phyloP scores from a whole-genome alignment of 2,113 vertebrate species.

The Falcunculus frontatus region DNA sequence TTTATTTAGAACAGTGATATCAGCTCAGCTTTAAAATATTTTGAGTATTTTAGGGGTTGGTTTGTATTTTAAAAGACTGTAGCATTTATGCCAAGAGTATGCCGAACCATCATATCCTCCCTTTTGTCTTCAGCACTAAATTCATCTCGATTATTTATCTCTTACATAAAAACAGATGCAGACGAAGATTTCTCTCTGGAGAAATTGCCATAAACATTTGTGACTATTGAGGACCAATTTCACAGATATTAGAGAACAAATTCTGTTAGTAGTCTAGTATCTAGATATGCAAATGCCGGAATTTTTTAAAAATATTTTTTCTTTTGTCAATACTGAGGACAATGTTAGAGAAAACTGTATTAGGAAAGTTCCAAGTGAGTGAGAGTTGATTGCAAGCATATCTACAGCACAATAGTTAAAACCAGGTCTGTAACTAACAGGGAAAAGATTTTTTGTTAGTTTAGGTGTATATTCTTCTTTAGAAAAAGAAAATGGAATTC shows the following conservation, averaged over 20 bases:
- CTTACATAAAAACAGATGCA: not conserved
- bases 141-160: not conserved
- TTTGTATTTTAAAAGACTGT: not conserved
- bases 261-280: not conserved
- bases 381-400: not conserved
- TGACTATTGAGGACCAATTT: not conserved
- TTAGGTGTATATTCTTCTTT: not conserved
- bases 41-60: not conserved
- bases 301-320: no score
- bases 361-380: not conserved
- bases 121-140: not conserved
- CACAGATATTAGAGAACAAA: not conserved
- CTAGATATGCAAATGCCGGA: not conserved
- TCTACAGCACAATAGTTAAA: not conserved
- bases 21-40: not conserved
- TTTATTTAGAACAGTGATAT: not conserved
- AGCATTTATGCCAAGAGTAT: not conserved
- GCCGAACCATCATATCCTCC: not conserved
- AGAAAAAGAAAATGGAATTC: not conserved
- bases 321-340: not conserved
- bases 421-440: not conserved
- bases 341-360: not conserved
- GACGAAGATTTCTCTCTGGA: not conserved
- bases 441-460: not conserved
- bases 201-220: not conserved